Conservation (phyloP, 2,113 vertebrate species). For the Barnardius zonarius region DNA sequence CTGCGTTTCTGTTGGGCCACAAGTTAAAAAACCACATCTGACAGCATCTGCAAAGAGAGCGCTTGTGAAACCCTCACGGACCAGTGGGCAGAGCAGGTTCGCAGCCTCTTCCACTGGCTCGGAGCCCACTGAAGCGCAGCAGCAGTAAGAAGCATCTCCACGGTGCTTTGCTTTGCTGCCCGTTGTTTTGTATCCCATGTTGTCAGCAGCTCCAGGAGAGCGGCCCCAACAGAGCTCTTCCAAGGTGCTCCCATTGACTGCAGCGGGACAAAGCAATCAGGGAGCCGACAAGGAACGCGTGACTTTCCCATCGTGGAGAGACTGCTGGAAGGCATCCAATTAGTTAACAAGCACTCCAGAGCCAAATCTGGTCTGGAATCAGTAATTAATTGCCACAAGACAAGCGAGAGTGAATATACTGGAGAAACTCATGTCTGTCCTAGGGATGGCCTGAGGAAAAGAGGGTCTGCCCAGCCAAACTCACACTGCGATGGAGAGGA, state of each 20-base stretch:
- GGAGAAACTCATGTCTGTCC: neutral
- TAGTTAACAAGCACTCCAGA: conserved; percentile 34
- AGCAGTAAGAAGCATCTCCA: neutral
- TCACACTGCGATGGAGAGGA: neutral
- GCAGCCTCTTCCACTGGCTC: neutral
- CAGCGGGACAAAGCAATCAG: neutral
- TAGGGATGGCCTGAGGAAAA: neutral
- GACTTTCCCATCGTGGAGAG: neutral
- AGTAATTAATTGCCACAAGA: conserved; percentile 35
- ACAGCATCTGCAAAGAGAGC: neutral
- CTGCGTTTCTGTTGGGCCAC: neutral
- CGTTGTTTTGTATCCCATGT: neutral
- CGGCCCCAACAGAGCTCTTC: neutral
- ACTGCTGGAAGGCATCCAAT: conserved; percentile 44
- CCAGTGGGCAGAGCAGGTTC: neutral
- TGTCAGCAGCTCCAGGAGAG: neutral
- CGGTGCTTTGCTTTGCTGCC: neutral
- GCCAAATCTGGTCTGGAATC: conserved; percentile 16
- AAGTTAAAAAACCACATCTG: neutral
- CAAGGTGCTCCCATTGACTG: neutral
- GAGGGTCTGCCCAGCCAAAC: neutral
- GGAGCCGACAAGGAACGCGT: neutral
- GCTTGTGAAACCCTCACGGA: neutral
- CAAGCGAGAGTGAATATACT: neutral
- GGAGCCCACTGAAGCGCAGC: rapidly evolving